phyloP scores from a whole-genome alignment of 2,113 vertebrate species.

The Chlorocebus sabaeus region DNA sequence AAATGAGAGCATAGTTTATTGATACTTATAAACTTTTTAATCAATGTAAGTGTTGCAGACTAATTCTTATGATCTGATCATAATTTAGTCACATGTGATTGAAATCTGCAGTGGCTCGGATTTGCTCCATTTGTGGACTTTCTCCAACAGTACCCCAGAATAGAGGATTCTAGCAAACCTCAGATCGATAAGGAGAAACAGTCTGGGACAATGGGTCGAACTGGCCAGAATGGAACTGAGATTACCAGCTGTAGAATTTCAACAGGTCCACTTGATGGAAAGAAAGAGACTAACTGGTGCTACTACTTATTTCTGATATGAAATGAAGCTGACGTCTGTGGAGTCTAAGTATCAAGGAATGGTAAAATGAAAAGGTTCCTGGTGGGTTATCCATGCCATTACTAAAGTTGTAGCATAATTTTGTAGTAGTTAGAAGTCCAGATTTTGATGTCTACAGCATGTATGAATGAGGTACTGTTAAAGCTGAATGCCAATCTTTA shows the following conservation, averaged over 20 bases:
- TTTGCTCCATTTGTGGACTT: neutral
- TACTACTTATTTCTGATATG: neutral
- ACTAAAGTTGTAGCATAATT: neutral
- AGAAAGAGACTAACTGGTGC: neutral
- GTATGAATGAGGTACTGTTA: neutral
- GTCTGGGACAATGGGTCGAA: neutral
- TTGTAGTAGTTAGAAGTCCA: neutral
- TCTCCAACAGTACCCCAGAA: neutral
- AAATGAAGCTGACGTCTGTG: neutral
- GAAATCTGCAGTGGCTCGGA: neutral
- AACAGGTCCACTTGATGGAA: neutral
- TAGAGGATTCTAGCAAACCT: neutral
- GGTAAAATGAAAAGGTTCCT: neutral
- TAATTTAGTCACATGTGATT: neutral
- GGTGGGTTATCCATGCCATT: neutral
- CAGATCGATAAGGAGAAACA: neutral
- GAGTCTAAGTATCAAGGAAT: neutral
- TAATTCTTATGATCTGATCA: neutral
- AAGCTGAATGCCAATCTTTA: neutral
- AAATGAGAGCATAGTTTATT: neutral
- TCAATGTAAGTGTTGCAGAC: neutral
- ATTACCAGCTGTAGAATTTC: neutral
- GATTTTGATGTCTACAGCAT: neutral
- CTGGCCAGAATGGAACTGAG: neutral
- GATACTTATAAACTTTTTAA: neutral